These are phyloP conservation scores for Microtus pennsylvanicus DNA, from an alignment of 2,113 vertebrate species.

Conservation along the genomic window DNA sequence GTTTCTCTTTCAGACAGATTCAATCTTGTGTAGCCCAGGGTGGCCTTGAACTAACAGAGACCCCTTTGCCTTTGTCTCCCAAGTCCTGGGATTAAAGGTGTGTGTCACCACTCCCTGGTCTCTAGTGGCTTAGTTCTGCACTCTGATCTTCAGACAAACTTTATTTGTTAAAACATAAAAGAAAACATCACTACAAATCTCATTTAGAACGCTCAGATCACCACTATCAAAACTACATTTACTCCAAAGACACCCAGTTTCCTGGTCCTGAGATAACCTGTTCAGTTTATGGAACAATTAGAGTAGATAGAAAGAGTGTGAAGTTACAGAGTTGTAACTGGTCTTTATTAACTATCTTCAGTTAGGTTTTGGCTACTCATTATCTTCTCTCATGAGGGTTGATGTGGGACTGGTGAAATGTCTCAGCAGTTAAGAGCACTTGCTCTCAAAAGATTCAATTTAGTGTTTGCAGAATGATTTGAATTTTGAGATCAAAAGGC, in stretches of 20 bases:
- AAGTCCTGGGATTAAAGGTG: no score
- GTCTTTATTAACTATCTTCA: background rate
- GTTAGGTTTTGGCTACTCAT: no score
- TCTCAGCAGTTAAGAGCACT: background rate
- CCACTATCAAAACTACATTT: background rate
- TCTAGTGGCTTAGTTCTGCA: no score
- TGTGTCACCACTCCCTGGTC: no score
- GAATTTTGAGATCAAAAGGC: constrained; percentile 1
- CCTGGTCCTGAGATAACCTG: background rate
- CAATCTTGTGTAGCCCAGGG: no score
- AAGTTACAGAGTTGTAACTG: background rate
- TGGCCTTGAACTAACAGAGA: no score
- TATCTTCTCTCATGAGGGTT: background rate
- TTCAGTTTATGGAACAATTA: background rate
- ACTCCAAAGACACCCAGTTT: no score
- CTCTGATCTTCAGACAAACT: no score
- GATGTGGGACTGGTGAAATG: background rate
- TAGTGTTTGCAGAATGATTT: background rate
- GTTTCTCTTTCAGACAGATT: no score
- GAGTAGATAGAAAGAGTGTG: background rate
- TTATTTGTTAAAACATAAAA: no score
- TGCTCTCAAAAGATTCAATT: background rate
- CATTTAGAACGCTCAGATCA: background rate
- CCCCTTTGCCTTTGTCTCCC: no score
- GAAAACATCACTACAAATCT: no score